These are phyloP conservation scores for Otolemur crassicaudatus DNA, from an alignment of 2,797 vertebrate genomes.

Conservation along the genomic window DNA sequence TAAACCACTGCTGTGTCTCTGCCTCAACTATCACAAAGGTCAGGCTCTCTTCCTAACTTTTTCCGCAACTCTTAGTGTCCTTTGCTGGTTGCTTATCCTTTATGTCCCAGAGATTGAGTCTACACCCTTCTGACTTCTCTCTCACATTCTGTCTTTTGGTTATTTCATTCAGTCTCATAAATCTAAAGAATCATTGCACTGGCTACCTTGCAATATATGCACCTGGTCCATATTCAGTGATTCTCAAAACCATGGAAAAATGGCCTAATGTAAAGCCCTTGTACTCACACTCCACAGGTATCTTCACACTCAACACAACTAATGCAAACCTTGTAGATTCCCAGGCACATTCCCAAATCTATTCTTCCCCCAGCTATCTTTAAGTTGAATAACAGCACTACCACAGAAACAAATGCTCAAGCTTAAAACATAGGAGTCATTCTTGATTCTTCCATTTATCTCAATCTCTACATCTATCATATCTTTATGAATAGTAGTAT, in stretches of 20 bases:
- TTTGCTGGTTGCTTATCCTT: not conserved
- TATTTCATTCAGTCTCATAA: not conserved
- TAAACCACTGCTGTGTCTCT: not conserved
- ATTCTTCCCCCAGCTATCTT: not conserved
- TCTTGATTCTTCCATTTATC: not conserved
- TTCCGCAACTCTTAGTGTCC: not conserved
- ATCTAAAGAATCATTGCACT: not conserved
- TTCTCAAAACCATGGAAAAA: not conserved
- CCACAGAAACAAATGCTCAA: not conserved
- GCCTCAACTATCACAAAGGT: not conserved
- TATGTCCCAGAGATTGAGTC: not conserved
- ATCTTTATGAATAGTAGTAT: not conserved
- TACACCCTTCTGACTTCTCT: not conserved
- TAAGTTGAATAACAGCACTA: not conserved
- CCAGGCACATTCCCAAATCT: not conserved
- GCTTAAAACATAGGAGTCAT: not conserved
- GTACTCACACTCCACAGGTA: slow-evolving; percentile 3
- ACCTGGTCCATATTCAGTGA: not conserved
- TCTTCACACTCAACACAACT: not conserved
- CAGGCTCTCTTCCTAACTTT: not conserved
- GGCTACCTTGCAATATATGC: not conserved
- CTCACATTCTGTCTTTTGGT: not conserved
- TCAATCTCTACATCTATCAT: not conserved
- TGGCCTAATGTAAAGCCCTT: not conserved
- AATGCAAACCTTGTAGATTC: not conserved